Evolutionary conservation across 92 coral and sea anemone genomes (phyloP), one percentile per base, ranked within the genome.

Genomic region (Epizoanthus ramosus): DNA sequence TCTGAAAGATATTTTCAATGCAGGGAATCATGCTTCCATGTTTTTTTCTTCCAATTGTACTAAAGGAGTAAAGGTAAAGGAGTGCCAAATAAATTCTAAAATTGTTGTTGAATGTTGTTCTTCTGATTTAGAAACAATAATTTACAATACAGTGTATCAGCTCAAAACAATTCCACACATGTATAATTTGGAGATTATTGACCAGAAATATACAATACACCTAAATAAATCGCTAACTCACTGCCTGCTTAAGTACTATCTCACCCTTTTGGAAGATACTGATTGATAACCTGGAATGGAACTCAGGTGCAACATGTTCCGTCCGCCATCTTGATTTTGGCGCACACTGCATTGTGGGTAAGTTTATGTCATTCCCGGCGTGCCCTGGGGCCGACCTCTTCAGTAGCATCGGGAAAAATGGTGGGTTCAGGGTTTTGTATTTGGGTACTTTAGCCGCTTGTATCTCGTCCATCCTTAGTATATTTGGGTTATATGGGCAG

Each of bases 331-430:
- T 90, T 88, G 72, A 37, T 60, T 43, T 63, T 17, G 4, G 60
- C 5, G 58, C 79, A 83, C 74, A 19, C 25, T 35, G 97, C 80
- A 90, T 90, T 74, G 17, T 92, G 97, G 97, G 94, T 41, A 72
- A 2, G 23, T 19, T 10, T 19, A 37, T 85, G 8, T 80, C 83
- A 61, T 80, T 91, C 91, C 92, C 97, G 79, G 19, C 39, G 59
- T 89, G 65, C 92, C 57, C 50, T 33, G 94, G 92, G 63, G 10
- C 24, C 85, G 73, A 72, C 85, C 97, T 93, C 94, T 93, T 93
- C 92, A 85, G 81, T 90, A 88, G 92, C 97, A 85, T 91, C 97
- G 81, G 75, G 53, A 81, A 93, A 93, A 89, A 93, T 93, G 97
- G 97, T 93, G 85, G 85, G 97, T 85, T 21, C 31, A 43, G 6